Evolutionary conservation across 2,113 vertebrate species (phyloP).

Genomic region (Microcebus griseorufus): DNA sequence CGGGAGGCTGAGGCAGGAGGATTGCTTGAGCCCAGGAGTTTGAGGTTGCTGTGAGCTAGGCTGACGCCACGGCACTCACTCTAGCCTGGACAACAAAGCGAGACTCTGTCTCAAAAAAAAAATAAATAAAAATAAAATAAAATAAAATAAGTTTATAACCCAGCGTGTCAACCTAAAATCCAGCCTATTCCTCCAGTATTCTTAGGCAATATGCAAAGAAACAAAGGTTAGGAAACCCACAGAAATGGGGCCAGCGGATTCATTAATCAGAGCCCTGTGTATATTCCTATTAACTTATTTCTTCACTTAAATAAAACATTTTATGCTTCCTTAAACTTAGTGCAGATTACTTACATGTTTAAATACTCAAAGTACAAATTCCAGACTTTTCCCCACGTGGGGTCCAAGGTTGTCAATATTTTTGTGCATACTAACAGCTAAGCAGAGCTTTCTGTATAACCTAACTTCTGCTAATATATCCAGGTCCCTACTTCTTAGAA

Average conservation of each 20-base stretch:
- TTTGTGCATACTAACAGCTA: background rate
- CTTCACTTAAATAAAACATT: background rate
- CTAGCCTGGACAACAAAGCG: too few relatives aligned
- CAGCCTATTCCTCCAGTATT: background rate
- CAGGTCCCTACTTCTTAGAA: conserved; percentile 13
- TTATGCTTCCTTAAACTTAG: background rate
- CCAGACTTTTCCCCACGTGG: background rate
- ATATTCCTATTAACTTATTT: background rate
- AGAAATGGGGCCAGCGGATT: background rate
- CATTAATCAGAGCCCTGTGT: background rate
- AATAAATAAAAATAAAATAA: too few relatives aligned
- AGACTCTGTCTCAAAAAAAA: too few relatives aligned
- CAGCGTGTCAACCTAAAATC: background rate
- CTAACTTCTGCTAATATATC: background rate
- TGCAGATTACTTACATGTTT: background rate
- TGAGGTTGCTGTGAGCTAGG: too few relatives aligned
- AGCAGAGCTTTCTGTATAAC: background rate
- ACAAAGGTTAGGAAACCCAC: background rate
- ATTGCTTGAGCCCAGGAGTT: too few relatives aligned
- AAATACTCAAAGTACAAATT: conserved; percentile 52
- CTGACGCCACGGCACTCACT: too few relatives aligned
- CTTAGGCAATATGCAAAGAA: background rate
- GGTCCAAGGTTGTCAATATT: background rate
- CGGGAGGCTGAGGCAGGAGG: too few relatives aligned
- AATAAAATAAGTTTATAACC: background rate